Conservation (phyloP, 1,140 invertebrate species). For the Leucophenga varia region DNA sequence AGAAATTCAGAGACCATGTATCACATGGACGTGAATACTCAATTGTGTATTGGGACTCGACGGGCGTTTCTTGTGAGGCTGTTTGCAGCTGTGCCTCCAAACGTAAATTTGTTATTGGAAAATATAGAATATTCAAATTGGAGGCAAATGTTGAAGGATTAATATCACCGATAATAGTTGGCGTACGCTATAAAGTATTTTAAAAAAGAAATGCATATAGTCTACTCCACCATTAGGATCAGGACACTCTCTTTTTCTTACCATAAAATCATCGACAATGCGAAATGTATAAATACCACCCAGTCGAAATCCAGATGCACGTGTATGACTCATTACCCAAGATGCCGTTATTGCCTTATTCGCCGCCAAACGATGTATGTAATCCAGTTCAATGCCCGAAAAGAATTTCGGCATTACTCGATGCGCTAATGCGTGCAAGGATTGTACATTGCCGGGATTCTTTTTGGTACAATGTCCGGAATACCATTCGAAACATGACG, state of each 20-base stretch:
- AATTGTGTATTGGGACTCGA: conserved; percentile 37
- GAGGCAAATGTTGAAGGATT: conserved; percentile 45
- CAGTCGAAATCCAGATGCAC: conserved; percentile 43
- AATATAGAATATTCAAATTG: conserved; percentile 44
- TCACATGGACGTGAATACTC: conserved; percentile 38
- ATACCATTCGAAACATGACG: conserved; percentile 33
- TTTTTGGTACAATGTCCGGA: conserved; percentile 23
- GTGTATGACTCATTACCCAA: conserved; percentile 45
- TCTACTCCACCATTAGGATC: neutral
- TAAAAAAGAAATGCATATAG: neutral
- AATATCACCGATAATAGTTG: conserved; percentile 46
- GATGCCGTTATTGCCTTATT: conserved; percentile 39
- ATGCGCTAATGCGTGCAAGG: conserved; percentile 37
- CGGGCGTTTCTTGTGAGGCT: conserved; percentile 13
- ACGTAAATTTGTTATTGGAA: conserved; percentile 38
- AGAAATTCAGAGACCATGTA: conserved; percentile 43
- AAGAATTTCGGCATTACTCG: conserved; percentile 50
- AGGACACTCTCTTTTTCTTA: conserved; percentile 16
- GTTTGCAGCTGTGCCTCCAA: conserved; percentile 42
- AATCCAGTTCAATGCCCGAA: conserved; percentile 47
- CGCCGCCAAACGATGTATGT: conserved; percentile 36
- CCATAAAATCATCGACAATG: conserved; percentile 38
- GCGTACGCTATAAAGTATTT: conserved; percentile 31
- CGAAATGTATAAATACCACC: conserved; percentile 47
- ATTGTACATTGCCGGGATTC: conserved; percentile 48